phyloP scores from a whole-genome alignment of 1,140 invertebrate genomes.

The Drosophila sp. region DNA sequence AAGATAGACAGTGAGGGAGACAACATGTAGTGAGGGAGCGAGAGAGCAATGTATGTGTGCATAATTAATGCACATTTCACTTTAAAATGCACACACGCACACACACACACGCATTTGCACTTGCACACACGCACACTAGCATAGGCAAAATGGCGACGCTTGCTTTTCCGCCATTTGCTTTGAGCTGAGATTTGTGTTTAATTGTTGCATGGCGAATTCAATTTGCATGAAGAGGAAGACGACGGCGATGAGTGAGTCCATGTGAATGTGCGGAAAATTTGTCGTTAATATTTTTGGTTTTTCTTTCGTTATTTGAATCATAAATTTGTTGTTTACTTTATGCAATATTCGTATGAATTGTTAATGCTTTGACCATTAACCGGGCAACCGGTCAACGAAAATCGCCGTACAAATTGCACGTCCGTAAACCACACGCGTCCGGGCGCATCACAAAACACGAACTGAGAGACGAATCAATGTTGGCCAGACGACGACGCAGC shows the following conservation, averaged over 20 bases:
- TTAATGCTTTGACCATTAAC: conserved; percentile 28
- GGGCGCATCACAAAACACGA: conserved; percentile 82
- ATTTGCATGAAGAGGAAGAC: conserved; percentile 52
- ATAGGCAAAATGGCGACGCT: conserved; percentile 65
- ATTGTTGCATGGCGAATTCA: conserved; percentile 77
- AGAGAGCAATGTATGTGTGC: conserved; percentile 53
- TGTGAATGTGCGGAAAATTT: not conserved
- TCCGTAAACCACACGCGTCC: conserved; percentile 74
- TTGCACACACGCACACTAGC: conserved; percentile 25
- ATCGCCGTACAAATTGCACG: conserved; percentile 17
- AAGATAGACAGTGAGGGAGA: conserved; percentile 28
- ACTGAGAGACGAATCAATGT: conserved; percentile 67
- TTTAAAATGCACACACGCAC: conserved; percentile 73
- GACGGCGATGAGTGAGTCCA: not conserved
- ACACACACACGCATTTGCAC: conserved; percentile 35
- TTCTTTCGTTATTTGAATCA: not conserved
- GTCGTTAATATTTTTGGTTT: not conserved
- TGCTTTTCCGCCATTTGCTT: conserved; percentile 64
- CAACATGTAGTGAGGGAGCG: not conserved
- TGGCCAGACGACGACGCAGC: conserved; percentile 40
- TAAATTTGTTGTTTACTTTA: conserved; percentile 11
- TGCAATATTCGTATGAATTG: conserved; percentile 20
- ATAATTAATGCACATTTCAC: conserved; percentile 81
- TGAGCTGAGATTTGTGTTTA: conserved; percentile 80
- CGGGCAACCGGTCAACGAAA: conserved; percentile 48